A percentile compares a stretch with the other conserved stretches of the same genome.
Conservation (phyloP, 2,888 invertebrate genomes). For the Tanytarsus gracilentus region DNA sequence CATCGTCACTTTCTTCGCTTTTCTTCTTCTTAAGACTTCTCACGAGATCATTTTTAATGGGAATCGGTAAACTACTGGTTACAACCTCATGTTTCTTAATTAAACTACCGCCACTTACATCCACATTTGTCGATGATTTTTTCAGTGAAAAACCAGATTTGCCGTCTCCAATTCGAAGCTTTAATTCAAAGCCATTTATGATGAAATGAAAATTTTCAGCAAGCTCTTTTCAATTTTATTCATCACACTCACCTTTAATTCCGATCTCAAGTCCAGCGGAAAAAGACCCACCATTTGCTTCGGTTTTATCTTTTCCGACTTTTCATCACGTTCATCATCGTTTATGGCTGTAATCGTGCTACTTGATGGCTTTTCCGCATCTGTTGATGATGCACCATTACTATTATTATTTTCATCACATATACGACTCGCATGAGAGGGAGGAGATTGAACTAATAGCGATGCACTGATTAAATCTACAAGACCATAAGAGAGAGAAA, state of each 20-base stretch:
- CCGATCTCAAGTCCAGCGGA: slow-evolving; percentile 16
- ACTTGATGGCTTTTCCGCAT: slow-evolving; percentile 11
- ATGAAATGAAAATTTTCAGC: too few relatives aligned
- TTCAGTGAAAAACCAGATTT: slow-evolving; percentile 18
- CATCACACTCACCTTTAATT: too few relatives aligned
- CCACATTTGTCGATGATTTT: slow-evolving; percentile 20
- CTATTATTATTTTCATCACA: slow-evolving; percentile 21
- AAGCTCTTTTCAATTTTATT: too few relatives aligned
- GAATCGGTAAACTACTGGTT: slow-evolving; percentile 3
- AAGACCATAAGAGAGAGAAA: not conserved
- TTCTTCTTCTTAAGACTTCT: not conserved
- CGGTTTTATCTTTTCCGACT: slow-evolving; percentile 11
- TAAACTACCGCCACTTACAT: not conserved
- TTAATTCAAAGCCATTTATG: too few relatives aligned
- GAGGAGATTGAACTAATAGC: not conserved
- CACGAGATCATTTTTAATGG: not conserved
- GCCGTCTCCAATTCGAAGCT: slow-evolving; percentile 10
- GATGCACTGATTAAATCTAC: slow-evolving; percentile 27
- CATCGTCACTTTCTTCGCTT: not conserved
- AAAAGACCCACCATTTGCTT: slow-evolving; percentile 22
- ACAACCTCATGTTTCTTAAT: not conserved
- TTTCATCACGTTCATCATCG: slow-evolving; percentile 9
- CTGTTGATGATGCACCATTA: not conserved
- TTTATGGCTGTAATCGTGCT: not conserved
- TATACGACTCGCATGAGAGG: not conserved